phyloP scores from a whole-genome alignment of 2,888 invertebrate species.

The Orthosia cruda region DNA sequence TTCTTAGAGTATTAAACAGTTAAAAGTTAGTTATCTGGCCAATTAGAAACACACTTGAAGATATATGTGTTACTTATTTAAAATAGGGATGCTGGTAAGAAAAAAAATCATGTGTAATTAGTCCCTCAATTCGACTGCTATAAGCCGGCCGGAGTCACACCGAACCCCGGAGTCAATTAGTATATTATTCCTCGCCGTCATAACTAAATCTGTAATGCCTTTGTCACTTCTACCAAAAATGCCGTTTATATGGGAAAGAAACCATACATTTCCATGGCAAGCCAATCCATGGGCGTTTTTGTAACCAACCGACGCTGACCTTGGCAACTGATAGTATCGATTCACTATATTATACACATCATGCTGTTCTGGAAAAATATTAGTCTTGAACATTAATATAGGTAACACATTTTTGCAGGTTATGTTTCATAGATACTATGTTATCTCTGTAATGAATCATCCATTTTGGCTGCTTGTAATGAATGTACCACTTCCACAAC shows the following conservation, averaged over 20 bases:
- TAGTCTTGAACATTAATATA: constrained; percentile 12
- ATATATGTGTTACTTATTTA: no score
- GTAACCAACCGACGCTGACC: neutral
- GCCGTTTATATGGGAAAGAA: neutral
- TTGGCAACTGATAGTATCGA: constrained; percentile 16
- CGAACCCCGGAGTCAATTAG: neutral
- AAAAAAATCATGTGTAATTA: neutral
- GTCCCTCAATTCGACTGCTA: neutral
- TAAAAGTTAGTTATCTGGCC: neutral
- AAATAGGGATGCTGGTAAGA: neutral
- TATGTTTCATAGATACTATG: constrained; percentile 24
- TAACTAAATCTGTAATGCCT: neutral
- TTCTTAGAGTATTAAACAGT: neutral
- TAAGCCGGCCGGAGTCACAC: constrained; percentile 28
- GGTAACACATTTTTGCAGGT: constrained; percentile 35
- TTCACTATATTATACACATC: constrained; percentile 3
- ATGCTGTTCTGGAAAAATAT: constrained; percentile 16
- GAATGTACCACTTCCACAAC: neutral
- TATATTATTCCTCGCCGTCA: neutral
- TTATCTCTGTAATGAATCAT: constrained; percentile 32
- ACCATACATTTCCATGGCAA: neutral
- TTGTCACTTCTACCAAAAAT: neutral
- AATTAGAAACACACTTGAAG: neutral
- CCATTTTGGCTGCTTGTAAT: neutral
- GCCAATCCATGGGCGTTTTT: constrained; percentile 43